phyloP scores from a whole-genome alignment of 2,113 vertebrate genomes.

The Neolamprologus sp. region DNA sequence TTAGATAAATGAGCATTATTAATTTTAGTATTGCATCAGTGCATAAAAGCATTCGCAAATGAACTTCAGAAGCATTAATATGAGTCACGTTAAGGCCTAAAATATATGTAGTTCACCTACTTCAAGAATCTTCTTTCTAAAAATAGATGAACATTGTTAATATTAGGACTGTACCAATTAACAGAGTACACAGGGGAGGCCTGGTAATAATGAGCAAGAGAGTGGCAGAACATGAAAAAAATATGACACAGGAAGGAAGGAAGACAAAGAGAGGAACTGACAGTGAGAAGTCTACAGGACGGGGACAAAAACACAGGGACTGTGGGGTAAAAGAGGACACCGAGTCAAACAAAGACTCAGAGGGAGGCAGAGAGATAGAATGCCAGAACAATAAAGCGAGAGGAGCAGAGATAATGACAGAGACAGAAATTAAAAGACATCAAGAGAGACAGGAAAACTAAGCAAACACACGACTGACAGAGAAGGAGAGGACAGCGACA shows the following conservation, averaged over 20 bases:
- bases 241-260: slow-evolving; percentile 13
- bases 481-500: neutral
- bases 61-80: neutral
- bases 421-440: slow-evolving; percentile 22
- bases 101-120: slow-evolving; percentile 38
- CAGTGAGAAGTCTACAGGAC: neutral
- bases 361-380: neutral
- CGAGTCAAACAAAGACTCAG: neutral
- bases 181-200: slow-evolving; percentile 38
- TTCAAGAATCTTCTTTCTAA: slow-evolving; percentile 31
- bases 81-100: neutral
- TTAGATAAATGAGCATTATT: neutral
- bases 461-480: neutral
- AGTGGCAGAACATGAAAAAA: neutral
- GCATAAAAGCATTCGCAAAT: neutral
- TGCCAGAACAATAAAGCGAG: neutral
- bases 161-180: slow-evolving; percentile 63
- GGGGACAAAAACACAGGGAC: neutral
- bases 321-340: neutral
- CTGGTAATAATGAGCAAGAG: slow-evolving; percentile 34
- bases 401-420: neutral
- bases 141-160: slow-evolving; percentile 43
- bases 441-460: neutral
- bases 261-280: slow-evolving; percentile 8
- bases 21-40: neutral